phyloP scores from a whole-genome alignment of 2,113 vertebrate genomes.

The Microtus montanus region DNA sequence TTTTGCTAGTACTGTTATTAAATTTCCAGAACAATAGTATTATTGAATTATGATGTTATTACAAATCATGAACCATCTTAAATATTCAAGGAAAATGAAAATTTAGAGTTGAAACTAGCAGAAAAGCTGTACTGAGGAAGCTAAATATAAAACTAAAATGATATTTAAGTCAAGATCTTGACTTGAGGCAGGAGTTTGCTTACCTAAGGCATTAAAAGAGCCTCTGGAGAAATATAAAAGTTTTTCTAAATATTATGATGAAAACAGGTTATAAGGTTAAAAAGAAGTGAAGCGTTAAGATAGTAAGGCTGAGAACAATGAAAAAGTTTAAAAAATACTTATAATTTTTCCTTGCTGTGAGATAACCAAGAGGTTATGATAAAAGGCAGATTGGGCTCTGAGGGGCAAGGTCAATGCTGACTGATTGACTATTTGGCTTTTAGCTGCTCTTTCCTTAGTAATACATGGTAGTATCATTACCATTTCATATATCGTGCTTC shows the following conservation, averaged over 20 bases:
- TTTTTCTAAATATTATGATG: neutral
- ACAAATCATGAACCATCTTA: neutral
- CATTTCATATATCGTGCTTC: neutral
- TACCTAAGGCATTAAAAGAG: neutral
- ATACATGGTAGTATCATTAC: neutral
- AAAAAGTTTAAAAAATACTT: too few species aligned
- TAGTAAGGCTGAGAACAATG: neutral
- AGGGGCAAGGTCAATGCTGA: neutral
- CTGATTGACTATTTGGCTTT: neutral
- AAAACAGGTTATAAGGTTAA: neutral
- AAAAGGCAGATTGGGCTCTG: neutral
- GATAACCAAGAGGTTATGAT: neutral
- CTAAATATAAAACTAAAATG: constrained; percentile 16
- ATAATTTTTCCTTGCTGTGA: neutral
- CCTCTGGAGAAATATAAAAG: neutral
- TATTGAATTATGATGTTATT: neutral
- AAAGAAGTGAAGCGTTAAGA: neutral
- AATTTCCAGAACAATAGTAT: neutral
- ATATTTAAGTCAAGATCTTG: neutral
- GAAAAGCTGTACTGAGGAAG: neutral
- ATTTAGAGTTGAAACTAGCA: neutral
- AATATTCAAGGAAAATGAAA: neutral
- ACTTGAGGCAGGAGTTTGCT: neutral
- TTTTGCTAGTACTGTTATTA: neutral
- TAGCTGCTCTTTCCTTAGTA: neutral